A percentile compares a stretch with the other conserved stretches of the same genome.
Evolutionary conservation across 2,888 invertebrate genomes (phyloP).

Genomic region (Tiphia femorata): DNA sequence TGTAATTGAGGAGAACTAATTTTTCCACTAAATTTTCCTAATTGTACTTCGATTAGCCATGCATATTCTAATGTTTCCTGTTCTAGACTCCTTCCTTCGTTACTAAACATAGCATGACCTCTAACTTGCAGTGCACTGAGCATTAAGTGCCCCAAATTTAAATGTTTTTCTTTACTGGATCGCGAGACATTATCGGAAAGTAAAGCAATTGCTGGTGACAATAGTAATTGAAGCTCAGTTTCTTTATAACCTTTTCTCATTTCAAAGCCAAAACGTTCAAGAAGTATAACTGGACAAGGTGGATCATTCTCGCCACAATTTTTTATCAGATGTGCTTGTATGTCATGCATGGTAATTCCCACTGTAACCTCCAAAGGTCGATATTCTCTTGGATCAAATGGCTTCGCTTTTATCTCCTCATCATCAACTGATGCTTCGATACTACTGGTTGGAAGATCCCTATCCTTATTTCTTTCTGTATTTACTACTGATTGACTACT

Average conservation of each 20-base stretch:
- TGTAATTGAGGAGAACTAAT: constrained; percentile 90
- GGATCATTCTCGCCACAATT: constrained; percentile 92
- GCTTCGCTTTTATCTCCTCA: constrained; percentile 72
- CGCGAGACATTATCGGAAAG: constrained; percentile 81
- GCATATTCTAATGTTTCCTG: constrained; percentile 97
- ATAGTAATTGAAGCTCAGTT: constrained; percentile 89
- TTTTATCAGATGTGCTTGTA: constrained; percentile 94
- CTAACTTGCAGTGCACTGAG: constrained; percentile 89
- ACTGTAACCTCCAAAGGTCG: constrained; percentile 93
- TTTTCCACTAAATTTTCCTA: constrained; percentile 94
- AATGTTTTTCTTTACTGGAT: constrained; percentile 77
- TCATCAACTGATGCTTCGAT: constrained; percentile 76
- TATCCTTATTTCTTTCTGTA: constrained; percentile 58
- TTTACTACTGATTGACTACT: constrained; percentile 67
- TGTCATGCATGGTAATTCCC: constrained; percentile 93
- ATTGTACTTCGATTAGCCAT: constrained; percentile 95
- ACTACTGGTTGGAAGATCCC: constrained; percentile 66
- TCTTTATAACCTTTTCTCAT: constrained; percentile 95
- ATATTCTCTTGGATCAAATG: constrained; percentile 89
- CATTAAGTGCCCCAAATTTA: constrained; percentile 88
- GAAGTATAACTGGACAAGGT: constrained; percentile 88
- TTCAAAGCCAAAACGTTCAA: constrained; percentile 96
- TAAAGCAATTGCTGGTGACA: constrained; percentile 90
- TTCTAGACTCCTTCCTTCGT: constrained; percentile 88
- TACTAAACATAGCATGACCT: constrained; percentile 97